Base-by-base conservation (phyloP, 2,113 vertebrate genomes). In the Carassius auratus region DNA sequence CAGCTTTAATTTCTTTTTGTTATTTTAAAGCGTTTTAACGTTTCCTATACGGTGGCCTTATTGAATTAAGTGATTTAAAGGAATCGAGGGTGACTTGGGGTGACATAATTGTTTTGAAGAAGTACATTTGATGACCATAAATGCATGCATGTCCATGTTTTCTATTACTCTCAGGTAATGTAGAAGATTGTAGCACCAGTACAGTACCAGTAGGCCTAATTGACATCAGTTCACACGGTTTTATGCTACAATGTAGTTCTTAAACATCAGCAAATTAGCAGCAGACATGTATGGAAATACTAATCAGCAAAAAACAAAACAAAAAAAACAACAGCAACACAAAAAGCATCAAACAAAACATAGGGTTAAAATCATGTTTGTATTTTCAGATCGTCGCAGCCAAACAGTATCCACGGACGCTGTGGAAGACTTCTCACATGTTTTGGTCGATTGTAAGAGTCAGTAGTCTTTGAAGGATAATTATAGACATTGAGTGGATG, bases 401-500 rank as follows among this genome's bases (percentile, higher is more conserved):
- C 76, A 45, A 21, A 73, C 64, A 14, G 21, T 8, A 15, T 61
- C 76, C 33, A 33, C 15, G 79, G 69, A 26, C 26, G 48, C 45
- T 21, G n/a, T 42, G 33, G 69, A 81, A 64, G 61, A 69, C 64
- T 69, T 85, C 69, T 33, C 23, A 1, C 62, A 73, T 71, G 52
- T 71, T 71, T 66, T 19, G 52, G 64, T 80, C 26, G 21, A 42
- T 66, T 76, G 30, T 66, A 75, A 21, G 68, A 52, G 81, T 33
- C 50, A 45, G 33, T 75, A 21, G 42, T 52, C 76, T 76, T 69
- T 21, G 81, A 85, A 68, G 86, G 78, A 80, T 61, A 77, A 84
- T 76, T 66, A 81, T 36, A n/a, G 80, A 81, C 76, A 17, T 73
- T 82, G 26, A 52, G 90, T 88, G 84, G 87, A 93, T 91, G 92